phyloP scores from a whole-genome alignment of 1,140 invertebrate species.

The Solenopsis invicta region DNA sequence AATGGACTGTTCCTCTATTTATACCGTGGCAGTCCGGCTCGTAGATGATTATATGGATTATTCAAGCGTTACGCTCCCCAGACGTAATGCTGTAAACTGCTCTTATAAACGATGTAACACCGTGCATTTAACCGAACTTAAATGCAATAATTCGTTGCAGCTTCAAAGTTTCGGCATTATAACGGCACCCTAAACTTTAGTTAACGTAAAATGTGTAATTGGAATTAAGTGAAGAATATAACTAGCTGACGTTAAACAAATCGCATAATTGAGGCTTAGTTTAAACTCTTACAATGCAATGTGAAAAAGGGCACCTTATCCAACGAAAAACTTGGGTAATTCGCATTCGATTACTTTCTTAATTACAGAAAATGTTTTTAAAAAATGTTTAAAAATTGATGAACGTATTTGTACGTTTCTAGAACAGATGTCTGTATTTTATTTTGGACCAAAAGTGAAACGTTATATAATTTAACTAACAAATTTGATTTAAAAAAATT shows the following conservation, averaged over 20 bases:
- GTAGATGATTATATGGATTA: conserved; percentile 27
- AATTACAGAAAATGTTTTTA: neutral
- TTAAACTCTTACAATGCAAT: too few species aligned
- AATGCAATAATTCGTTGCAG: neutral
- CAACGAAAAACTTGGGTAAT: too few species aligned
- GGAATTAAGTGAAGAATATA: neutral
- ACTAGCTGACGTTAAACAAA: neutral
- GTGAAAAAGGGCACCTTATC: too few species aligned
- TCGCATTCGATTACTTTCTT: too few species aligned
- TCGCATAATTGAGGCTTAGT: too few species aligned
- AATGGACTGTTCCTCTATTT: conserved; percentile 68
- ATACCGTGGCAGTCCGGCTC: conserved; percentile 7
- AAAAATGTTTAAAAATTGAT: neutral
- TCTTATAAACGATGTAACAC: neutral
- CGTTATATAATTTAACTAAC: too few species aligned
- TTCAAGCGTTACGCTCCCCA: conserved; percentile 21
- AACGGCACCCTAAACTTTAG: neutral
- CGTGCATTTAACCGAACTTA: neutral
- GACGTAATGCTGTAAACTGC: neutral
- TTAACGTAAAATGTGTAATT: neutral
- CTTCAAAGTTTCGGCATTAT: neutral
- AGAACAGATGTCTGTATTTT: too few species aligned
- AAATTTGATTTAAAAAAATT: too few species aligned
- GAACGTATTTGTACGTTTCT: too few species aligned
- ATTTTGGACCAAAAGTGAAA: too few species aligned